Conservation (phyloP, 2,888 invertebrate genomes). For the Unio pictorum region DNA sequence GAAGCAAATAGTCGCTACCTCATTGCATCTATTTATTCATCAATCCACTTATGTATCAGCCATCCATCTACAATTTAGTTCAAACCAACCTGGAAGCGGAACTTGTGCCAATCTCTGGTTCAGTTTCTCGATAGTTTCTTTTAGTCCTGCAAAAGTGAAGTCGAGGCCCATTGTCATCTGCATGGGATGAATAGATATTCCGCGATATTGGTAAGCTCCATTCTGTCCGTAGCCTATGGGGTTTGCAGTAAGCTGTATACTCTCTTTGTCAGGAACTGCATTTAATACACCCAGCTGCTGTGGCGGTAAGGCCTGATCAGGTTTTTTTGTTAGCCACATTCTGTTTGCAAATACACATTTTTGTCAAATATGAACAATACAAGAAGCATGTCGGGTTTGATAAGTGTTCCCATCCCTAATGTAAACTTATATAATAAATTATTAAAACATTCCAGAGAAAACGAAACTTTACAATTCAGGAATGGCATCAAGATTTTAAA, state of each 20-base stretch:
- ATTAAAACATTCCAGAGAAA: too few species aligned
- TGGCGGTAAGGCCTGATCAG: conserved; percentile 15
- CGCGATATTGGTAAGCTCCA: not conserved
- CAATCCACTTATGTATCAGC: too few species aligned
- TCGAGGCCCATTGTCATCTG: too few species aligned
- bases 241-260: too few species aligned
- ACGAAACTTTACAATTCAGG: too few species aligned
- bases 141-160: conserved; percentile 37
- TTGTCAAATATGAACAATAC: not conserved
- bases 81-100: conserved; percentile 43
- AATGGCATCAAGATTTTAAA: too few species aligned
- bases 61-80: too few species aligned
- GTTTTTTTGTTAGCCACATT: conserved; percentile 47
- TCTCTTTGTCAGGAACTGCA: conserved; percentile 36
- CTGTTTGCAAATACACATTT: conserved; percentile 11
- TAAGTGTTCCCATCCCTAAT: not conserved
- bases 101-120: conserved; percentile 31
- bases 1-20: too few species aligned
- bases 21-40: too few species aligned
- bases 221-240: conserved; percentile 1
- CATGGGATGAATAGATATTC: too few species aligned
- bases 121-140: conserved; percentile 32
- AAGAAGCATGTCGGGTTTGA: not conserved
- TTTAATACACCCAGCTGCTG: conserved; percentile 51
- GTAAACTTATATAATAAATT: too few species aligned